These are phyloP conservation scores for Leptopilina clavipes DNA, from an alignment of 1,140 invertebrate genomes.

Conservation along the genomic window DNA sequence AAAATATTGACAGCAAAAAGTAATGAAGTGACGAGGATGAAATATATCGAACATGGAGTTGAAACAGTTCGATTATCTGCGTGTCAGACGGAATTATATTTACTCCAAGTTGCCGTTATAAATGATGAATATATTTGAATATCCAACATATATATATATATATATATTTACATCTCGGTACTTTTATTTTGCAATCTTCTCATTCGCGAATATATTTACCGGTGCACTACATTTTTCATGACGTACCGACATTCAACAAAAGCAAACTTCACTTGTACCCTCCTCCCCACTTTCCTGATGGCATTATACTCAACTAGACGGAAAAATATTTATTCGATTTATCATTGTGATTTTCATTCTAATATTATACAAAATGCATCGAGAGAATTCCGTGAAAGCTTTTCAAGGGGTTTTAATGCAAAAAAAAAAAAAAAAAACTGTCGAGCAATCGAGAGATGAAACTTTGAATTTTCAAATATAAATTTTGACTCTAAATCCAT, in stretches of 20 bases:
- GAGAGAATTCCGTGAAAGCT: slow-evolving; percentile 1
- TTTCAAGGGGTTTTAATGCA: background rate
- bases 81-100: slow-evolving; percentile 7
- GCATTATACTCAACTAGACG: slow-evolving; percentile 13
- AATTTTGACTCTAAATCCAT: background rate
- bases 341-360: slow-evolving; percentile 15
- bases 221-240: slow-evolving; percentile 7
- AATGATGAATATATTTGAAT: slow-evolving; percentile 13
- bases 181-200: slow-evolving; percentile 9
- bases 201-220: slow-evolving; percentile 12
- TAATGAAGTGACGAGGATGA: background rate
- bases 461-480: background rate
- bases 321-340: slow-evolving; percentile 20
- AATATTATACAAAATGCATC: slow-evolving; percentile 7
- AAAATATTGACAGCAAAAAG: too few species aligned
- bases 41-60: background rate
- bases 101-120: slow-evolving; percentile 7
- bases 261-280: background rate
- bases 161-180: background rate
- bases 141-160: background rate
- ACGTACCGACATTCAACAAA: slow-evolving; percentile 7
- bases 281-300: background rate
- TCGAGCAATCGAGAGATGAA: background rate
- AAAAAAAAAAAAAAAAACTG: background rate
- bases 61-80: slow-evolving; percentile 2